These are phyloP conservation scores for Nephila pilipes DNA, from an alignment of 1,140 invertebrate genomes.

Conservation along the genomic window DNA sequence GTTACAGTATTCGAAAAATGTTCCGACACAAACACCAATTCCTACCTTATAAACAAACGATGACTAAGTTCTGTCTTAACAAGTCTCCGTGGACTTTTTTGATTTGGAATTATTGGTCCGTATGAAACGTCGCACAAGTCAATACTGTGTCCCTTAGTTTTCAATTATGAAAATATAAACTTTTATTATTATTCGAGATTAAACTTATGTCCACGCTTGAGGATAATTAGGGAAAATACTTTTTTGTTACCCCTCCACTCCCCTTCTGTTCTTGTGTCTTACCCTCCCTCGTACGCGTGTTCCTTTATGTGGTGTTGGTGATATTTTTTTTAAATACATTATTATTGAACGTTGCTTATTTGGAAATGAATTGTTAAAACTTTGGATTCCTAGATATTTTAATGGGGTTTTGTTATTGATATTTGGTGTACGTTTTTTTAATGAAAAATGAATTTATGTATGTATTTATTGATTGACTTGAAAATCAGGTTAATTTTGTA, in stretches of 20 bases:
- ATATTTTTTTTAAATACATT: not conserved
- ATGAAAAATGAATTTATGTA: not conserved
- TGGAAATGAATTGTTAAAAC: not conserved
- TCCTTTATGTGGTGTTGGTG: not conserved
- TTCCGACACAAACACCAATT: slow-evolving; percentile 22
- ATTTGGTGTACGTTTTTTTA: not conserved
- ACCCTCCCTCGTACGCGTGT: not conserved
- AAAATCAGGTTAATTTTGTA: not conserved
- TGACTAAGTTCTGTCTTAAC: slow-evolving; percentile 34
- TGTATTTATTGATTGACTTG: not conserved
- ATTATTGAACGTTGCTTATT: not conserved
- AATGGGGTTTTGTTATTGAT: slow-evolving; percentile 21
- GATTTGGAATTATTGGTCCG: slow-evolving; percentile 25
- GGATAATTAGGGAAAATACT: slow-evolving; percentile 36
- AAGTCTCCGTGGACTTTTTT: slow-evolving; percentile 46
- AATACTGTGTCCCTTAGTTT: slow-evolving; percentile 43
- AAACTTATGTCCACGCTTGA: slow-evolving; percentile 4
- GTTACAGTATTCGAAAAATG: not conserved
- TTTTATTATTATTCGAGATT: slow-evolving; percentile 34
- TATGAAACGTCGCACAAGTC: not conserved
- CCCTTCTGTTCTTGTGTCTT: not conserved
- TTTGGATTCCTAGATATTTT: not conserved
- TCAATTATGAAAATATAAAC: slow-evolving; percentile 61
- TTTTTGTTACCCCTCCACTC: not conserved
- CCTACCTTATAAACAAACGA: slow-evolving; percentile 19